Evolutionary conservation across 1,140 invertebrate genomes (phyloP).

Genomic region (Spodoptera litura): DNA sequence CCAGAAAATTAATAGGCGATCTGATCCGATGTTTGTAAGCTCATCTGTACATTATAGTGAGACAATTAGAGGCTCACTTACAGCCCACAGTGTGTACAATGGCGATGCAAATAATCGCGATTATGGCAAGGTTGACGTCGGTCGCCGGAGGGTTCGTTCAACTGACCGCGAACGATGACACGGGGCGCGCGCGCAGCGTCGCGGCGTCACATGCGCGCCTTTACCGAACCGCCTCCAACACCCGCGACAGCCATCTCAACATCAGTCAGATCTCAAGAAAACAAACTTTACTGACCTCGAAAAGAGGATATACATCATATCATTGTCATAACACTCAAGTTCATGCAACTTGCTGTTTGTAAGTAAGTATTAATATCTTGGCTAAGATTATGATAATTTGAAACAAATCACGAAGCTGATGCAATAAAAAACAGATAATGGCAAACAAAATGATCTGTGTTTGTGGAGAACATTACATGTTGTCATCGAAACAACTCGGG

Average conservation of each 20-base stretch:
- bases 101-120: conserved; percentile 84
- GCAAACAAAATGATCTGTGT: conserved; percentile 38
- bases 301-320: conserved; percentile 18
- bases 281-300: neutral
- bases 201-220: conserved; percentile 71
- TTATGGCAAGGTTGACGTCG: conserved; percentile 84
- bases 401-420: conserved; percentile 25
- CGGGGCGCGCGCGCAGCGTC: conserved; percentile 79
- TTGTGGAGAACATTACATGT: neutral
- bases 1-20: neutral
- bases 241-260: conserved; percentile 39
- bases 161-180: conserved; percentile 85
- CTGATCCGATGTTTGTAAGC: conserved; percentile 2
- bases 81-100: conserved; percentile 77
- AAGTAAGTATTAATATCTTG: neutral
- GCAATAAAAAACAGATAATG: conserved; percentile 40
- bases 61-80: conserved; percentile 70
- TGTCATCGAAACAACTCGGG: conserved; percentile 7
- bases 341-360: no score
- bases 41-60: conserved; percentile 50
- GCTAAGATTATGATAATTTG: conserved; percentile 1
- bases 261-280: conserved; percentile 23
- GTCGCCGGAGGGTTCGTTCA: conserved; percentile 82
- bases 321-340: neutral
- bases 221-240: conserved; percentile 17